These are phyloP conservation scores for Operophtera brumata DNA, from an alignment of 2,888 invertebrate species.

Conservation along the genomic window DNA sequence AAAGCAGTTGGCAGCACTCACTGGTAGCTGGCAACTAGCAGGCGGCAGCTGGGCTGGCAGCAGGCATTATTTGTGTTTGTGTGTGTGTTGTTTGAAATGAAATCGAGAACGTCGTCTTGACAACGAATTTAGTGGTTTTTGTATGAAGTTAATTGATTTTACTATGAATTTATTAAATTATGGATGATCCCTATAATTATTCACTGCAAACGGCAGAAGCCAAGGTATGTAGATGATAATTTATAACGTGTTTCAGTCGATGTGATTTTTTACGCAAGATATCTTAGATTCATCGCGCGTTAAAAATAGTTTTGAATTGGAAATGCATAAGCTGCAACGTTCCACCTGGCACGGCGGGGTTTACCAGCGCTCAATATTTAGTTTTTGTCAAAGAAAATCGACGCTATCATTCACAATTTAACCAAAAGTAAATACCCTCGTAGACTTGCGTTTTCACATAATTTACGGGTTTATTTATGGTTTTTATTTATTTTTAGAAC, in stretches of 20 bases:
- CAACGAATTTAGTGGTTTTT: constrained; percentile 68
- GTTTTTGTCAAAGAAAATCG: not conserved
- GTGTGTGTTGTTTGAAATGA: constrained; percentile 62
- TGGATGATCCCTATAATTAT: constrained; percentile 69
- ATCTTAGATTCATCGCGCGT: constrained; percentile 57
- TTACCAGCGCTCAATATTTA: constrained; percentile 25
- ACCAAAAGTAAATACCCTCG: constrained; percentile 21
- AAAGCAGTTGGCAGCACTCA: no score
- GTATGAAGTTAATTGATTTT: constrained; percentile 61
- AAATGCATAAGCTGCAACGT: constrained; percentile 57
- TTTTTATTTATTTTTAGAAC: constrained; percentile 78
- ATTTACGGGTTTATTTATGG: constrained; percentile 49
- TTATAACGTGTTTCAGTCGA: constrained; percentile 15
- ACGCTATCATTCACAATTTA: constrained; percentile 12
- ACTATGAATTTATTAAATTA: constrained; percentile 73
- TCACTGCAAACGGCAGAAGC: constrained; percentile 55
- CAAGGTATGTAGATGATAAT: constrained; percentile 51
- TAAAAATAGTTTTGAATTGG: constrained; percentile 62
- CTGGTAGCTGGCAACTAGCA: no score
- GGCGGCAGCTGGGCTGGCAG: no score
- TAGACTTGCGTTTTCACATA: constrained; percentile 25
- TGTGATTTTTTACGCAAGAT: constrained; percentile 44
- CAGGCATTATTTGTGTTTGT: no score
- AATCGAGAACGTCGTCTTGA: constrained; percentile 73
- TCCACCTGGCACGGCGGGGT: constrained; percentile 36